These are phyloP conservation scores for Actias luna DNA, from an alignment of 2,888 invertebrate genomes.

Conservation along the genomic window DNA sequence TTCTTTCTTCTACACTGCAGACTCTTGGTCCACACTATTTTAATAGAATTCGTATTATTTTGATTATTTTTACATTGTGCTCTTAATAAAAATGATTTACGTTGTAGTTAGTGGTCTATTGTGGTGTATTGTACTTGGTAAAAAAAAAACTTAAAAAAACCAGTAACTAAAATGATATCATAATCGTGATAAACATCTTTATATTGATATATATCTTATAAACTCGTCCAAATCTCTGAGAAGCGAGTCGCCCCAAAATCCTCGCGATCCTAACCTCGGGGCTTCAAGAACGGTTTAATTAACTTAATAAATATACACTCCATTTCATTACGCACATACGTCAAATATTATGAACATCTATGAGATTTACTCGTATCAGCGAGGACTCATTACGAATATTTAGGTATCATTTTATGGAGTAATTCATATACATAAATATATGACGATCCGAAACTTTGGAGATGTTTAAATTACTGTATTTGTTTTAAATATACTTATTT, in stretches of 20 bases:
- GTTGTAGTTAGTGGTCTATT: too few relatives aligned
- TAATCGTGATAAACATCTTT: neutral
- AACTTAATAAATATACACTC: constrained; percentile 81
- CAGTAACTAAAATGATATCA: neutral
- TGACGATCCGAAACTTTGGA: too few relatives aligned
- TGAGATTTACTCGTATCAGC: constrained; percentile 10
- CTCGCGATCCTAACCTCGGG: constrained; percentile 33
- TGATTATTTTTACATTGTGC: too few relatives aligned
- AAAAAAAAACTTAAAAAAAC: too few relatives aligned
- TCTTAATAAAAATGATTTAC: too few relatives aligned
- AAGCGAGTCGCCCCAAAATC: constrained; percentile 6
- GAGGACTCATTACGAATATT: neutral
- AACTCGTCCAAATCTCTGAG: constrained; percentile 12
- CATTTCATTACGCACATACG: constrained; percentile 78
- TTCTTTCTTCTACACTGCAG: too few relatives aligned
- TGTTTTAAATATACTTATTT: too few relatives aligned
- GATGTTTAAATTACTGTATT: too few relatives aligned
- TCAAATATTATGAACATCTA: constrained; percentile 72
- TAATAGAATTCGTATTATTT: too few relatives aligned
- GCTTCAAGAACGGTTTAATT: constrained; percentile 76
- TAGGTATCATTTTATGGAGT: neutral
- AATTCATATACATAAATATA: neutral
- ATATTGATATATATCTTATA: constrained; percentile 8
- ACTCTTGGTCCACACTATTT: too few relatives aligned
- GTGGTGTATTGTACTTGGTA: too few relatives aligned